These are phyloP conservation scores for Chymomyza caudatula DNA, from an alignment of 2,888 invertebrate species.

Conservation along the genomic window DNA sequence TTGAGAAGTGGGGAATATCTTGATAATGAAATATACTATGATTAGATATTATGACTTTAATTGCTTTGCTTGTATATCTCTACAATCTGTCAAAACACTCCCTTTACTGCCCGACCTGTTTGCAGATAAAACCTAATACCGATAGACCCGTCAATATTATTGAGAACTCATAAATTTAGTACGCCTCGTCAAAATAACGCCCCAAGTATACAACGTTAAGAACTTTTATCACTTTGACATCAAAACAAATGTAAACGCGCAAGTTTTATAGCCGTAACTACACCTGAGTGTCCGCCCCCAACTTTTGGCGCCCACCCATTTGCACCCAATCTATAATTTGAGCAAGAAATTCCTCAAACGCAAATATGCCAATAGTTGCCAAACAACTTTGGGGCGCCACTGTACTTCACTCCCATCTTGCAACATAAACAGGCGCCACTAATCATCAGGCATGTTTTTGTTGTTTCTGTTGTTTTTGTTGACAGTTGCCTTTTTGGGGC, in stretches of 20 bases:
- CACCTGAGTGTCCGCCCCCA: neutral
- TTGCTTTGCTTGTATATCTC: neutral
- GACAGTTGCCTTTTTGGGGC: constrained; percentile 15
- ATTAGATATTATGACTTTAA: neutral
- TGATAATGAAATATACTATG: too few species aligned
- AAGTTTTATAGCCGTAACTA: neutral
- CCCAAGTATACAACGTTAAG: neutral
- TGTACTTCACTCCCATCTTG: neutral
- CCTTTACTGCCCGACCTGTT: neutral
- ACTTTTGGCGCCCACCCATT: neutral
- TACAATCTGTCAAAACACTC: neutral
- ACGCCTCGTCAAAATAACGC: neutral
- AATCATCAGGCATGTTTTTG: neutral
- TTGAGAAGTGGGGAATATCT: too few species aligned
- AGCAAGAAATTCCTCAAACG: neutral
- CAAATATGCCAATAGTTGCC: neutral
- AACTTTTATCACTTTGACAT: neutral
- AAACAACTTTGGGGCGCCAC: neutral
- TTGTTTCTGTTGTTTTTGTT: neutral
- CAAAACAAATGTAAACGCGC: neutral
- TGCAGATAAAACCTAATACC: neutral
- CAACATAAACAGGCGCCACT: neutral
- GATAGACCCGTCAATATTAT: neutral
- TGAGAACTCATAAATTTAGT: neutral
- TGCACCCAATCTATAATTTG: neutral